Evolutionary conservation across 2,888 invertebrate genomes (phyloP), one percentile per base, ranked within the genome.

Genomic region (Notodonta ziczac): DNA sequence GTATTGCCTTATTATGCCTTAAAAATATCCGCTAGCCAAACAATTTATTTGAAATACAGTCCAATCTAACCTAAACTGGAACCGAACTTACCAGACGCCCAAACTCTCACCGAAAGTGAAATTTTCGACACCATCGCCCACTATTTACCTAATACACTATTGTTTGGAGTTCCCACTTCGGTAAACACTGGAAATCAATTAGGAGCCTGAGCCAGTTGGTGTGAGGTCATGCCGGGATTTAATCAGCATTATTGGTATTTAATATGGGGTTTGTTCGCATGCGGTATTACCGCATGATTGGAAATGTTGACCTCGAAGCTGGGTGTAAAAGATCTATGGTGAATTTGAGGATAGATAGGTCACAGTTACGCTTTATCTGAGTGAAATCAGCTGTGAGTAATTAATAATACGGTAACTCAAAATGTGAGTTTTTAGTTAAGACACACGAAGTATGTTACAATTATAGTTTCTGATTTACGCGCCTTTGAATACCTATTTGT

Each of bases 101-200:
- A 65, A 57, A 48, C 12, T 48, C 51, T 13, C 12, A 14, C n/a
- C 13, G 39, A 55, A 56, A 60, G 8, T 32, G 55, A 68, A 61
- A 66, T 68, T 58, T 66, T 62, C 58, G 53, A 61, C 66, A 61
- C 63, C 39, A 60, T 54, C 56, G 13, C n/a, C 56, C 44, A 16
- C 56, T 65, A 61, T 69, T 69, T 67, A 61, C 66, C 42, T 54
- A 66, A 72, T 56, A 56, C 61, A 46, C 70, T 60, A 75, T 70
- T 76, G 74, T 70, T 72, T 67, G 54, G 61, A 65, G 61, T 65
- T 66, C 65, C 65, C 61, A 70, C 69, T 69, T 67, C 65, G 59
- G 76, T 74, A 77, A 77, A 78, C 78, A 78, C 74, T 74, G 78
- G 69, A 76, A 78, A 78, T 78, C 78, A 78, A 78, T 78, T 78